Base-by-base conservation (phyloP, 2,113 vertebrate genomes). In the Physeter macrocephalus region DNA sequence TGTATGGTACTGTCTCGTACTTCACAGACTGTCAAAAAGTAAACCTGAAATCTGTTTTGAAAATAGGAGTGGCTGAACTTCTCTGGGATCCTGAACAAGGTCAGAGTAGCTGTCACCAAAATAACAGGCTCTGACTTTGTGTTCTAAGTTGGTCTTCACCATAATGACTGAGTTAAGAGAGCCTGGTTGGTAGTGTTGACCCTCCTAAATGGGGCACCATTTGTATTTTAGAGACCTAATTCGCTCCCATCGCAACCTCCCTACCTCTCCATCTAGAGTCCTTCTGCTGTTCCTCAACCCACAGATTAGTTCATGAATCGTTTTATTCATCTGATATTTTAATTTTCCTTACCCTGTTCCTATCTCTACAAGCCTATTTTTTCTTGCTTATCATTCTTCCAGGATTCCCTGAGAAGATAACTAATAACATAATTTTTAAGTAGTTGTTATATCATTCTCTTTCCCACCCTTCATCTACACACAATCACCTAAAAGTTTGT, bases 271-370 rank as follows among this genome's bases (percentile, higher is more conserved):
- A 34, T 62, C 17, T 83, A 57, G 4, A 69, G 0, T 49, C 20
- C 59, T 36, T 92, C 9, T 88, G 18, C 23, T 92, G 12, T 93
- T 82, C 29, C 25, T 67, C 27, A 92, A 14, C 67, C 43, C 27
- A 46, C 4, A 83, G 46, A 93, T 34, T 72, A 12, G 4, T 27
- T 61, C 20, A 20, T 25, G 9, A 59, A 46, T 25, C 29, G 52
- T 29, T 71, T 59, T 52, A 83, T 74, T 93, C 9, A 52, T 69
- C 20, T 85, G 36, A 39, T 88, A 88, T 52, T 84, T 94, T 81
- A 12, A 72, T n/a, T 80, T 52, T 85, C 18, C 46, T 83, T 90
- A 43, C 23, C 23, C 95, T 74, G 14, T 2, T 77, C 23, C 4
- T 84, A 23, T 75, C 20, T 46, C 43, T 1, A 43, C 2, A 86